These are phyloP conservation scores for Therioaphis trifolii DNA, from an alignment of 2,888 invertebrate species.

Conservation along the genomic window DNA sequence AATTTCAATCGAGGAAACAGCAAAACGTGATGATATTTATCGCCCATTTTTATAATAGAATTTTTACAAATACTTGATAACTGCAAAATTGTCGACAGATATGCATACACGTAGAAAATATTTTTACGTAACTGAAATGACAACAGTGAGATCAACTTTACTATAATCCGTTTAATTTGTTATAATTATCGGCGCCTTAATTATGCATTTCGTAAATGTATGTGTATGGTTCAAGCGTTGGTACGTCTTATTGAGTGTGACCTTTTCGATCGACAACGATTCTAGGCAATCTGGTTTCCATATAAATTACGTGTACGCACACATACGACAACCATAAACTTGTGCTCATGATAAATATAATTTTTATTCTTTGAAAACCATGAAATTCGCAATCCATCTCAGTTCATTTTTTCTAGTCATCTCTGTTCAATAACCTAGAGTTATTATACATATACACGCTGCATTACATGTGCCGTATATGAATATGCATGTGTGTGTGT, in stretches of 20 bases:
- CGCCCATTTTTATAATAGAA: too few relatives aligned
- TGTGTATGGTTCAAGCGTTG: background rate
- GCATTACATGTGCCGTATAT: too few relatives aligned
- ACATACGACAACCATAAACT: background rate
- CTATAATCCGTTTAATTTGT: background rate
- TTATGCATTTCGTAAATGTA: background rate
- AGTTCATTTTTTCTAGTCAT: background rate
- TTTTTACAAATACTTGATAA: too few relatives aligned
- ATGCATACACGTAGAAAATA: background rate
- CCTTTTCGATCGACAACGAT: slow-evolving; percentile 53
- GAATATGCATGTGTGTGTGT: too few relatives aligned
- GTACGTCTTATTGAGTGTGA: slow-evolving; percentile 25
- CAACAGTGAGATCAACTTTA: background rate
- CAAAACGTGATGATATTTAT: too few relatives aligned
- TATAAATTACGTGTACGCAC: background rate
- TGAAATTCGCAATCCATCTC: slow-evolving; percentile 15
- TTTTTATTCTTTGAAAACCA: slow-evolving; percentile 25
- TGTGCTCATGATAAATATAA: slow-evolving; percentile 10
- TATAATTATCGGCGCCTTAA: background rate
- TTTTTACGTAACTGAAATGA: slow-evolving; percentile 2
- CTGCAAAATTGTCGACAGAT: too few relatives aligned
- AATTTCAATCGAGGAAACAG: too few relatives aligned
- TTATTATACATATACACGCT: background rate
- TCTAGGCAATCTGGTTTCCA: slow-evolving; percentile 57
- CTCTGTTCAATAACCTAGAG: slow-evolving; percentile 23